A percentile compares a stretch with the other conserved stretches of the same genome.
Conservation (phyloP, 2,797 vertebrate genomes). For the Gadopsis bispinosus region DNA sequence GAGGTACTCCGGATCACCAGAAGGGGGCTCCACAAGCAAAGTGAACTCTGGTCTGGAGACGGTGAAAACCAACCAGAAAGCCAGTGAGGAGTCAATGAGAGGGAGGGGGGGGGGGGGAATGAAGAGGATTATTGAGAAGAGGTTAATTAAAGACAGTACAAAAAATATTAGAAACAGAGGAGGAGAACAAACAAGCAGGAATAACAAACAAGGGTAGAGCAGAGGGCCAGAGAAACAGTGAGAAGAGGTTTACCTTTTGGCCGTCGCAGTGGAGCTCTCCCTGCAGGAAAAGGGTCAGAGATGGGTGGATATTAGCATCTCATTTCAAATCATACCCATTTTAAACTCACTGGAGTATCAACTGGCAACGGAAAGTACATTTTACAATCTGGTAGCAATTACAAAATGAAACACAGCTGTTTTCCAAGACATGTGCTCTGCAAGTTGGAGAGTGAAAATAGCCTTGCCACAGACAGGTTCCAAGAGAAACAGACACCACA, state of each 20-base stretch:
- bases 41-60: conserved; percentile 80
- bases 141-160: neutral
- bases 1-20: conserved; percentile 84
- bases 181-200: neutral
- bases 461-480: neutral
- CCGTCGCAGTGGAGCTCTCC: neutral
- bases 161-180: too few species aligned
- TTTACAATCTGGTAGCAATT: too few species aligned
- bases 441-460: too few species aligned
- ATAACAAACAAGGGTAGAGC: neutral
- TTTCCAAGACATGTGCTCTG: too few species aligned
- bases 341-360: neutral
- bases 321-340: neutral
- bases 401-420: too few species aligned
- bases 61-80: neutral
- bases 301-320: neutral
- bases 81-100: neutral
- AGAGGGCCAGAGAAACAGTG: neutral
- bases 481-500: neutral
- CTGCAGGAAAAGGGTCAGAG: conserved; percentile 26
- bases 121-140: neutral
- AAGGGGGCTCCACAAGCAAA: conserved; percentile 83
- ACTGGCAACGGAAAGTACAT: too few species aligned
- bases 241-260: conserved; percentile 46
- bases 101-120: too few species aligned